Evolutionary conservation across 2,888 invertebrate species (phyloP).

Genomic region (Clivina fossor): DNA sequence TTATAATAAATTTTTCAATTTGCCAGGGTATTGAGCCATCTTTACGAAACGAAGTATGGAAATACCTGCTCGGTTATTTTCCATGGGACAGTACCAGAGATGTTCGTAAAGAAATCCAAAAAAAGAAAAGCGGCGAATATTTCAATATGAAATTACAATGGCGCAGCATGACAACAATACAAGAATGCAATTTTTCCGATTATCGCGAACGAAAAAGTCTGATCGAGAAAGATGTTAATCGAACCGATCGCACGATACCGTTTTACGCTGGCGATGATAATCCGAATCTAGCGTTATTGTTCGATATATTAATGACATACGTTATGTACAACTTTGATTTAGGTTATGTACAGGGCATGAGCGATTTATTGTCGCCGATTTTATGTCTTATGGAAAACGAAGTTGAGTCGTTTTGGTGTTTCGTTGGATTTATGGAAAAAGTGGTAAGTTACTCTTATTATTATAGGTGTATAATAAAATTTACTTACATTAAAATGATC

Average conservation of each 20-base stretch:
- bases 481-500: too few species aligned
- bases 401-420: constrained; percentile 98
- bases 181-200: constrained; percentile 85
- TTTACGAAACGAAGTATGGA: constrained; percentile 87
- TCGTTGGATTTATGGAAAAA: constrained; percentile 95
- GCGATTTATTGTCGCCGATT: constrained; percentile 92
- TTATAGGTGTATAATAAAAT: too few species aligned
- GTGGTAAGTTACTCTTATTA: constrained; percentile 67
- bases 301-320: constrained; percentile 96
- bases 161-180: constrained; percentile 83
- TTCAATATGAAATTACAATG: constrained; percentile 96
- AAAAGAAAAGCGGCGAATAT: constrained; percentile 81
- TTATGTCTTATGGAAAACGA: constrained; percentile 87
- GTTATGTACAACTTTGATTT: constrained; percentile 99
- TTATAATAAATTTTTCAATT: constrained; percentile 9
- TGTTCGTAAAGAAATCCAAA: constrained; percentile 69
- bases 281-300: constrained; percentile 78
- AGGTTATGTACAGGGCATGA: constrained; percentile 97
- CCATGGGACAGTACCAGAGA: constrained; percentile 78
- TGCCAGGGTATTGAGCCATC: constrained; percentile 76
- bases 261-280: constrained; percentile 95
- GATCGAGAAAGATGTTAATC: constrained; percentile 96
- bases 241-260: constrained; percentile 88
- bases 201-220: constrained; percentile 89
- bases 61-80: constrained; percentile 86